phyloP scores from a whole-genome alignment of 2,888 invertebrate genomes.

The Nomada hirtipes region DNA sequence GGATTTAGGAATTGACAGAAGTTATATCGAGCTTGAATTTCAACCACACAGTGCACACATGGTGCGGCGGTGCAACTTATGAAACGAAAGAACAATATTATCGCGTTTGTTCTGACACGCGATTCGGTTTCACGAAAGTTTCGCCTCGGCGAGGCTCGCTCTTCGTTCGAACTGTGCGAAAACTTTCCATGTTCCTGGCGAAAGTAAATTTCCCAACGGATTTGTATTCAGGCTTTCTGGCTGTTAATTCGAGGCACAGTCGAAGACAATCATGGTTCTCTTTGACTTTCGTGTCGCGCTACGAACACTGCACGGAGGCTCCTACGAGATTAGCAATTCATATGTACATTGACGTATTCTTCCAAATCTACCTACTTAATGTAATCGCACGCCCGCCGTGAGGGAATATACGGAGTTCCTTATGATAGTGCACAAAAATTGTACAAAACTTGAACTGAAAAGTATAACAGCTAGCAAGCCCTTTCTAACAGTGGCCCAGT shows the following conservation, averaged over 20 bases:
- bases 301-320: neutral
- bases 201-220: conserved; percentile 23
- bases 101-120: neutral
- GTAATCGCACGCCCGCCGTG: too few species aligned
- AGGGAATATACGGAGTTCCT: too few species aligned
- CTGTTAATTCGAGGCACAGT: conserved; percentile 34
- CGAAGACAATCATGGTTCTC: conserved; percentile 30
- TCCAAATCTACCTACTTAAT: neutral
- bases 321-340: neutral
- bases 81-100: conserved; percentile 26
- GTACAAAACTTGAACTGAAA: too few species aligned
- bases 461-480: too few species aligned
- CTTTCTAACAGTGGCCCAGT: too few species aligned
- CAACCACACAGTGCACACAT: neutral
- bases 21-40: neutral
- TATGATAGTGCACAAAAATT: too few species aligned
- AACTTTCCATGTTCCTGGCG: conserved; percentile 41
- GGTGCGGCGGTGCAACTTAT: conserved; percentile 1
- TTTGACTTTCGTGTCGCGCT: conserved; percentile 1
- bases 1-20: too few species aligned
- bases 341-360: neutral
- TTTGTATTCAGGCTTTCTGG: conserved; percentile 15
- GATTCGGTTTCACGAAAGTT: conserved; percentile 12
- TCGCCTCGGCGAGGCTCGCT: neutral
- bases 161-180: conserved; percentile 20